Evolutionary conservation across 2,888 invertebrate genomes (phyloP), one percentile per base, ranked within the genome.

Genomic region (Drosophila mimica): DNA sequence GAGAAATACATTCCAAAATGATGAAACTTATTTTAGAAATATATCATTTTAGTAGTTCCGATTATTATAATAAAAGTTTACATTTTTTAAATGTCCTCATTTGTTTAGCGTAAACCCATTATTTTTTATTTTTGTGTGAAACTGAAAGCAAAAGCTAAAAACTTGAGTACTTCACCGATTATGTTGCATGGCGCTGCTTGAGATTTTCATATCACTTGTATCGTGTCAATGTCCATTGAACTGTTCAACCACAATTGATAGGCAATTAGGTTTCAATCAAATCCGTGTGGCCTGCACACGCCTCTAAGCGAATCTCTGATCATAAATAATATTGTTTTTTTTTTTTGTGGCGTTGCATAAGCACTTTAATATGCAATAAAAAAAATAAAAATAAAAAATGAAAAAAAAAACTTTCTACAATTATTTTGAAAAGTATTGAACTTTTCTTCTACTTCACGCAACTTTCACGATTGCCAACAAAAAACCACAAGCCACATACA

Each of bases 401-500:
- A 61, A 81, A 69, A 71, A 68, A 66, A 81, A 83, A 87, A 87
- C 87, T 87, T 87, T 87, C 87, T 89, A 87, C 90, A 88, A 88
- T 88, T 88, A 87, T 88, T 81, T 87, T 81, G 65, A 88, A 85
- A 83, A 79, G 80, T 78, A 88, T 88, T 88, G 86, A 89, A 88
- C 85, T 85, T 86, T 88, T 88, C 86, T 82, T 88, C 81, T 81
- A 88, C 83, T 87, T 88, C 85, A 88, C 90, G 89, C 91, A 89
- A 89, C 91, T 89, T 89, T 89, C 91, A 87, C 90, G 83, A 79
- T 69, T 62, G 75, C 67, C 76, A 76, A 71, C 67, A 52, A 75
- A 51, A 25, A 72, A 73, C 75, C 81, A 82, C 67, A 84, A 76
- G 54, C 67, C 70, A 60, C 70, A 59, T 65, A 52, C 53, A 63